These are phyloP conservation scores for Otocyon megalotis DNA, from an alignment of 2,113 vertebrate genomes.

Conservation along the genomic window DNA sequence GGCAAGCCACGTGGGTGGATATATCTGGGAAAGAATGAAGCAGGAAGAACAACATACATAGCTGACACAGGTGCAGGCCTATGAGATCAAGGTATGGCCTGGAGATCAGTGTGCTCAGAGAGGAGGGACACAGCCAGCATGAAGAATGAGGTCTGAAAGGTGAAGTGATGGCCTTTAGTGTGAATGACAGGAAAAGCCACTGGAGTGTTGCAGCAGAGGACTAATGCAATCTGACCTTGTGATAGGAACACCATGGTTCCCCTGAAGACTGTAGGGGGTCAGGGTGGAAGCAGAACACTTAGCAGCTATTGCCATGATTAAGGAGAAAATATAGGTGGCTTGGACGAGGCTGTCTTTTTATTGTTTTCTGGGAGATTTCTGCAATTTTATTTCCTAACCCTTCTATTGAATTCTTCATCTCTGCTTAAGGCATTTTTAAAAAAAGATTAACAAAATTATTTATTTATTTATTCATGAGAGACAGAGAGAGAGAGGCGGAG, in stretches of 20 bases:
- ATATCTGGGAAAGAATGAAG: background rate
- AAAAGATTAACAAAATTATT: background rate
- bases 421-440: background rate
- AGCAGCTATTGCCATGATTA: background rate
- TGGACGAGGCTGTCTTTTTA: background rate
- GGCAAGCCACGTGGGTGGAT: background rate
- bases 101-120: background rate
- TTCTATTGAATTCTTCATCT: conserved; percentile 11
- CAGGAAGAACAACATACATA: background rate
- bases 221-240: background rate
- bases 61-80: background rate
- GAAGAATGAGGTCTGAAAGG: background rate
- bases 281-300: background rate
- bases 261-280: background rate
- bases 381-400: conserved; percentile 14
- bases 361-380: background rate
- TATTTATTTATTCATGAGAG: background rate
- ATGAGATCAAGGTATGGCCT: background rate
- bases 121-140: background rate
- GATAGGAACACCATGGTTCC: background rate
- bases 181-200: background rate
- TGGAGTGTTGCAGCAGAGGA: background rate
- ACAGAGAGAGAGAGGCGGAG: too few species aligned
- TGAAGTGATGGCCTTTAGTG: background rate
- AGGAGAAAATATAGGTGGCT: background rate